Conservation (phyloP, 1,140 invertebrate species). For the Diprion similis region DNA sequence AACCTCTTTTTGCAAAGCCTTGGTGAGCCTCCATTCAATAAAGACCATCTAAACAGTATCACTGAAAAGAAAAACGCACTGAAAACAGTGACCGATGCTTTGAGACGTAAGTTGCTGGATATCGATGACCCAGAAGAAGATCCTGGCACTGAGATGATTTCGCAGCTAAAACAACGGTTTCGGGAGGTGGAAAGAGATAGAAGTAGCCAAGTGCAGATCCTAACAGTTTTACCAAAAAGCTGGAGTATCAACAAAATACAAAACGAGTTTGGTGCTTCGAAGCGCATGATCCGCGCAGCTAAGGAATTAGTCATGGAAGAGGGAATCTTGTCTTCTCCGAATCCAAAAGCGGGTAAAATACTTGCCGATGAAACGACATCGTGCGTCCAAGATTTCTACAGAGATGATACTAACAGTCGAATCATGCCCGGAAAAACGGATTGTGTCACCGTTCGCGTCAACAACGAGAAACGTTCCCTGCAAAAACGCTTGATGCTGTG, state of each 20-base stretch:
- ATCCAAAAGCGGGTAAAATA: constrained; percentile 18
- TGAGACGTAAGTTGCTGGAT: constrained; percentile 1
- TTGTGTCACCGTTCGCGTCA: constrained; percentile 28
- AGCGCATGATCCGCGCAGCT: constrained; percentile 21
- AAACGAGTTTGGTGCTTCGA: constrained; percentile 27
- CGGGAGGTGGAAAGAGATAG: not conserved
- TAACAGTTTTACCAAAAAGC: constrained; percentile 26
- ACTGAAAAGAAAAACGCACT: not conserved
- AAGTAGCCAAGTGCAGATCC: constrained; percentile 23
- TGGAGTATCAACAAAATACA: constrained; percentile 26
- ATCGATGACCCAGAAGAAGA: not conserved
- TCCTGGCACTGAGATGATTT: constrained; percentile 2
- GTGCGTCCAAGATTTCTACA: constrained; percentile 37
- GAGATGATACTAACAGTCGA: constrained; percentile 34
- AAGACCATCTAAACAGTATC: not conserved
- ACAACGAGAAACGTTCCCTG: constrained; percentile 22
- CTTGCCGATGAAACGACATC: constrained; percentile 23
- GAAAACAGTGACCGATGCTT: constrained; percentile 2
- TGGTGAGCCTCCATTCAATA: not conserved
- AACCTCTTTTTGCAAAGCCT: not conserved
- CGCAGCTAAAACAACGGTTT: not conserved
- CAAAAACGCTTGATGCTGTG: constrained; percentile 38
- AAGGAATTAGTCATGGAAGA: constrained; percentile 27
- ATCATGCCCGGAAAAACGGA: constrained; percentile 37
- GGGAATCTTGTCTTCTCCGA: constrained; percentile 25